A percentile compares a stretch with the other conserved stretches of the same genome.
Conservation (phyloP, 92 coral and sea anemone species). For the Heteractis magnifica region DNA sequence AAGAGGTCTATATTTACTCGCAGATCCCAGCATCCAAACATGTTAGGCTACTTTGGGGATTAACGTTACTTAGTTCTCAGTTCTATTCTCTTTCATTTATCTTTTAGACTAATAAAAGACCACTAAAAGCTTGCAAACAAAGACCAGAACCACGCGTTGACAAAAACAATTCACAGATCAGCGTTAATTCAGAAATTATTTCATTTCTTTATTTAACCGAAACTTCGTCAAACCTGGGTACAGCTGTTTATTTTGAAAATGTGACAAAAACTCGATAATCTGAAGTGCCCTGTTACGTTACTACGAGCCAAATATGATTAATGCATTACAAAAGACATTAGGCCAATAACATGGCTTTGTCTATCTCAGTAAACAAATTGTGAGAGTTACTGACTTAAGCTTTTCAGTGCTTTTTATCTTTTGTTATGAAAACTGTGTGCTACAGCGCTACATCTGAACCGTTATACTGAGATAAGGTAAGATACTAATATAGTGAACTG, state of each 20-base stretch:
- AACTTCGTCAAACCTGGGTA: neutral
- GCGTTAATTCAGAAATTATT: neutral
- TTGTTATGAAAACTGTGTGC: neutral
- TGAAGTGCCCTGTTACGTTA: neutral
- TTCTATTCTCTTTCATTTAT: neutral
- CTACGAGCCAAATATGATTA: neutral
- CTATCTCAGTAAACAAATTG: neutral
- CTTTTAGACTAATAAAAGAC: neutral
- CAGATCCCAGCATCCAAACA: neutral
- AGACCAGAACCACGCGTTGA: neutral
- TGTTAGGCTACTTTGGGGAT: neutral
- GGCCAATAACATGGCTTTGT: neutral
- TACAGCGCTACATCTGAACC: neutral
- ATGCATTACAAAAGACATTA: neutral
- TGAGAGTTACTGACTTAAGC: neutral
- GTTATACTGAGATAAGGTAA: neutral
- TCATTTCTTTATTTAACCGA: neutral
- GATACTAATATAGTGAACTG: neutral
- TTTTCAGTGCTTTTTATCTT: neutral
- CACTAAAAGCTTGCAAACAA: neutral
- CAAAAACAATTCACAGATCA: neutral
- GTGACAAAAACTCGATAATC: neutral
- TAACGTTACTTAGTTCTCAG: neutral
- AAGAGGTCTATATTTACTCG: neutral
- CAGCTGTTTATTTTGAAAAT: neutral